A percentile compares a stretch with the other conserved stretches of the same genome.
phyloP scores from a whole-genome alignment of 1,140 invertebrate species.

The Zaprionus davidi region DNA sequence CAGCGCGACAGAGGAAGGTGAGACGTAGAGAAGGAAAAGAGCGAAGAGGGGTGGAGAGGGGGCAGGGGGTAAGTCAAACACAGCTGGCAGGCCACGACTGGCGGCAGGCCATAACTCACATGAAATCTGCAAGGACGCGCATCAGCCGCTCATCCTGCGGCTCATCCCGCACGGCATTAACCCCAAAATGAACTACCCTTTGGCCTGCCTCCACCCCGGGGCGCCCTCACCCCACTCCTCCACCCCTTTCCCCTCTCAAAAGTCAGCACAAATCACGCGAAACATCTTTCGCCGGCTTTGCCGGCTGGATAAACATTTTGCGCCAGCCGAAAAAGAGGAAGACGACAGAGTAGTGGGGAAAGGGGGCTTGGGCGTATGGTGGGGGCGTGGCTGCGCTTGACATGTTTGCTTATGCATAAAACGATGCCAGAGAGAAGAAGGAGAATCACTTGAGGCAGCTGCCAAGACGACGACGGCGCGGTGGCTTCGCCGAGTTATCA shows the following conservation, averaged over 20 bases:
- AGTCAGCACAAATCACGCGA: slow-evolving; percentile 66
- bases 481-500: slow-evolving; percentile 63
- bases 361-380: not conserved
- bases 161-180: slow-evolving; percentile 66
- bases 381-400: slow-evolving; percentile 59
- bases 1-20: slow-evolving; percentile 20
- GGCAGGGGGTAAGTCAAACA: slow-evolving; percentile 30
- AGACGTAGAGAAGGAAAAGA: slow-evolving; percentile 9
- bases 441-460: slow-evolving; percentile 52
- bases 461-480: slow-evolving; percentile 31
- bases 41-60: not conserved
- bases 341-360: not conserved
- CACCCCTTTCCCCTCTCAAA: not conserved
- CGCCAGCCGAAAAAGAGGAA: slow-evolving; percentile 14
- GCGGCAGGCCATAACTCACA: slow-evolving; percentile 74
- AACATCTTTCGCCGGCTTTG: slow-evolving; percentile 77
- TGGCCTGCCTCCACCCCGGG: not conserved
- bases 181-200: slow-evolving; percentile 72
- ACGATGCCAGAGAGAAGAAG: slow-evolving; percentile 45
- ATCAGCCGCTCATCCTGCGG: slow-evolving; percentile 57
- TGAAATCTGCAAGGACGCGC: slow-evolving; percentile 72
- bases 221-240: not conserved
- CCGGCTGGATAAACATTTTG: slow-evolving; percentile 78
- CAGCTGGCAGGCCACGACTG: slow-evolving; percentile 19
- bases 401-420: slow-evolving; percentile 82